Percentiles rank a stretch among this genome's conserved stretches.
Evolutionary conservation across 2,113 vertebrate genomes (phyloP).

Genomic region (Bufo gargarizans): DNA sequence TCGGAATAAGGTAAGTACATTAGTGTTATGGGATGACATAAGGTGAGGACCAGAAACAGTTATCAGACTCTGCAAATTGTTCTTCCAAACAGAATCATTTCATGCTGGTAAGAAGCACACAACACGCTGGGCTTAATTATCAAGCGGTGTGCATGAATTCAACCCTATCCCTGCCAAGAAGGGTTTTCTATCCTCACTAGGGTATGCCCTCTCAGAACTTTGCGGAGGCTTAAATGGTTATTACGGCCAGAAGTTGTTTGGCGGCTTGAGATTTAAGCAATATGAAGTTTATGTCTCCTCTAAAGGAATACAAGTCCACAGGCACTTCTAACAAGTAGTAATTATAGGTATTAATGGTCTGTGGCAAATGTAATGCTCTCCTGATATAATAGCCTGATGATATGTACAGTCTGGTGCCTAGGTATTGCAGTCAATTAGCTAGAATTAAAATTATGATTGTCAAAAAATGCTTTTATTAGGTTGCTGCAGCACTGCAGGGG

Average conservation of each 20-base stretch:
- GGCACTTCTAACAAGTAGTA: neutral
- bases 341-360: constrained; percentile 19
- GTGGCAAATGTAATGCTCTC: neutral
- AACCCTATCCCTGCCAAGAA: neutral
- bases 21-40: constrained; percentile 1
- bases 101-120: constrained; percentile 4
- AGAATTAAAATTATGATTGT: neutral
- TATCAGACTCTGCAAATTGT: constrained; percentile 53
- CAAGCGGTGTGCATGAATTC: neutral
- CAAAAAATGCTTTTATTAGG: neutral
- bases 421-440: neutral
- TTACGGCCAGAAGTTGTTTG: neutral
- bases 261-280: neutral
- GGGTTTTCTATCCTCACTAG: neutral
- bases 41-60: constrained; percentile 23
- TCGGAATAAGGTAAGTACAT: neutral
- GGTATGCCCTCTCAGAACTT: neutral
- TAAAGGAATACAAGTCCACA: neutral
- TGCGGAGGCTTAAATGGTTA: neutral
- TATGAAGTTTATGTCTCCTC: neutral
- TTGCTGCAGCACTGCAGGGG: no score
- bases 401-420: neutral
- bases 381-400: neutral
- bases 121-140: constrained; percentile 36
- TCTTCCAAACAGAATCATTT: constrained; percentile 35